Base-by-base conservation (phyloP, 2,113 vertebrate genomes). In the Leptobrachium ailaonicum region DNA sequence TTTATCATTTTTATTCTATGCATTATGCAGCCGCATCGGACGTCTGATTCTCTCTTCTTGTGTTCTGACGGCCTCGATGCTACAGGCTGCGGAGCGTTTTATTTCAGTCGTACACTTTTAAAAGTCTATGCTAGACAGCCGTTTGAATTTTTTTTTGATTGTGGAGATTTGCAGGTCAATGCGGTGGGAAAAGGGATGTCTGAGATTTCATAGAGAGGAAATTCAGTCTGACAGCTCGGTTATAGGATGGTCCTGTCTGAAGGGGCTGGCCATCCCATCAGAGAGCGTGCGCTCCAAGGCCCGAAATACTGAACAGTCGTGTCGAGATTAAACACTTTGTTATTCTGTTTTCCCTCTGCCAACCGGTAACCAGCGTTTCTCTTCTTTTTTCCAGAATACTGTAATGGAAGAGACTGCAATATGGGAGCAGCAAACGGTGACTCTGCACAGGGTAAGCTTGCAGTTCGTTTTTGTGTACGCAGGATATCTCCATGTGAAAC, bases 401-500 rank as follows among this genome's bases (percentile, higher is more conserved):
- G 90, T 95, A 84, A 99, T 99, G 98, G 98, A 99, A 95, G 98
- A 99, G 93, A 98, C 98, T 3, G 97, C 97, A 85, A 99, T 99
- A 95, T 99, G 97, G 98, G 97, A 99, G 94, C 97, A 99, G 88
- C 97, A 99, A 90, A 99, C 98, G 77, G 98, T 99, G 89, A 98
- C 96, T 82, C 95, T 99, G 90, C 97, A 99, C 94, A 98, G 97
- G 95, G 98, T 99, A 85, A 91, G 96, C 91, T 83, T 43, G 20
- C 64, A 88, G 75, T 77, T 54, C 81, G 58, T 87, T 68, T 85
- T 67, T 85, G 76, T 50, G 77, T 84, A 70, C 77, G 83, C 95
- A 96, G 95, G 95, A 95, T 95, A 89, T 92, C 72, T 83, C 73
- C 87, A 87, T 85, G 83, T 82, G 83, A 86, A 90, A 96, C 95